Evolutionary conservation across 2,797 vertebrate species (phyloP), one percentile per base, ranked within the genome.

Genomic region (Falco biarmicus): DNA sequence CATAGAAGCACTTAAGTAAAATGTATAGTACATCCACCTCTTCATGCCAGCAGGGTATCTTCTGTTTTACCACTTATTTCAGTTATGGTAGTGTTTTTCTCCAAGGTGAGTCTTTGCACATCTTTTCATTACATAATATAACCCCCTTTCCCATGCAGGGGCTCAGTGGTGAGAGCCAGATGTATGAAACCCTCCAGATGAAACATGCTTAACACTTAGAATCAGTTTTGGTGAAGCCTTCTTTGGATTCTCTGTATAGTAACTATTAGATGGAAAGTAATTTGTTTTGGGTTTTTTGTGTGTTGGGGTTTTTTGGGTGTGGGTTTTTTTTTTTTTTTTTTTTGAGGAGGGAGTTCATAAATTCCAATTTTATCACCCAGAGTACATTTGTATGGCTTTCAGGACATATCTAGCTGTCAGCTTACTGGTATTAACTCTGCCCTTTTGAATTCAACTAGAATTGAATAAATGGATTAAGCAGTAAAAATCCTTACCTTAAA

Each of bases 401-500:
- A 73, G 63, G 65, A 65, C 26, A 29, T 21, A 57, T 22, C 57
- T 78, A 19, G 20, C 81, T 87, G 94, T 93, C 57, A 90, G 57
- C 47, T 80, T 87, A 50, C 50, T 74, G 50, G 37, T 80, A 63
- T 70, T 94, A 87, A 70, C n/a, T 93, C 75, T 85, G 39, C 28
- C 20, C 41, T 90, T 89, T 84, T 79, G 10, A 47, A 60, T 84
- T 91, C 53, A 34, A 45, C 48, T 57, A 48, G 53, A 91, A 85
- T 77, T 71, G 28, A 93, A 68, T 82, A 77, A 87, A 70, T 70
- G 78, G 79, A 76, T 91, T 92, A 91, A 76, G 47, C 39, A 85
- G 45, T 56, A 53, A 91, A 95, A 91, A 60, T 45, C 68, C 59
- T 82, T 83, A 51, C 84, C 43, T 94, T 79, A 87, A 91, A 95